Evolutionary conservation across 2,888 invertebrate species (phyloP), one percentile per base, ranked within the genome.

Genomic region (Hyles lineata): DNA sequence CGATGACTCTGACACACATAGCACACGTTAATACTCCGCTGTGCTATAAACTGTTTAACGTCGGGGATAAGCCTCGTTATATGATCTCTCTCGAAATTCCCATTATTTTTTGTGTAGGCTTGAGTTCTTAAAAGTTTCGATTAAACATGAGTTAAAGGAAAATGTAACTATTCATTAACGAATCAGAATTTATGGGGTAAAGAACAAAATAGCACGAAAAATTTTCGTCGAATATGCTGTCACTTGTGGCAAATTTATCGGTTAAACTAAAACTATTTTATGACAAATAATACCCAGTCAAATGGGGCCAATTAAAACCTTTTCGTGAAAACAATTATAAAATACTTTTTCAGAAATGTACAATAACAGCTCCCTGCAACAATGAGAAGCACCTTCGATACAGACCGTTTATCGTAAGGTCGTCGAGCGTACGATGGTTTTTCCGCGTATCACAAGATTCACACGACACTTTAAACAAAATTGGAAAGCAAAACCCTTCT

Each of bases 371-470:
- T 43, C 21, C 43, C 23, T 43, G 21, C 43, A 67, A 67, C 63
- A 43, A 67, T 43, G 35, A 43, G 63, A n/a, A 21, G 63, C 43
- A 67, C 63, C 63, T 43, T 67, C 63, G 63, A 43, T 43, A 67
- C 15, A 67, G 43, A 15, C 23, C 63, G 43, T 43, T 23, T 43
- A 21, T 43, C 43, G 63, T 67, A 43, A 67, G 43, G 63, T 67
- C 63, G 43, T 9, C 63, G 43, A 43, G 43, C 23, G 43, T 43
- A 8, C 43, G 63, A 43, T 67, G 43, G 21, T 43, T 67, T 62
- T 67, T 67, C 63, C 63, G 43, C 11, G 15, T 50, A n/a, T 43
- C 43, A 43, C 15, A 3, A 5, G 55, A 55, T n/a, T 7, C n/a
- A 55, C n/a, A n/a, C 17, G 17, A 55, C 17, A 55, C 17, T n/a